phyloP scores from a whole-genome alignment of 2,113 vertebrate species.

The Corvus moneduloides region DNA sequence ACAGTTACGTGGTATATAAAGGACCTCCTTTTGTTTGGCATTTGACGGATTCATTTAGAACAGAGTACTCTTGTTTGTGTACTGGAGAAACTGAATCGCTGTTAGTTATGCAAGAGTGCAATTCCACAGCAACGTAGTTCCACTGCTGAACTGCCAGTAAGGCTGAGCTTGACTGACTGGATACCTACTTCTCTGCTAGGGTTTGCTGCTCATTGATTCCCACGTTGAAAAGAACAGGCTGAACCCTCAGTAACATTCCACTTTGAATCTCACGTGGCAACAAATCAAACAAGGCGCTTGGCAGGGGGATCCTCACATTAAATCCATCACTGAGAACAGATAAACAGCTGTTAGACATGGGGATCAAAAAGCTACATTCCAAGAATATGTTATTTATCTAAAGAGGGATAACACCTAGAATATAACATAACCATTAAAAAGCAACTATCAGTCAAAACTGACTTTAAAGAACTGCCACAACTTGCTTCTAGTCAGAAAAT shows the following conservation, averaged over 20 bases:
- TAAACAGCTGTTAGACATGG: background rate
- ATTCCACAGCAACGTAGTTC: background rate
- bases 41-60: background rate
- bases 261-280: slow-evolving; percentile 95
- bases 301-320: slow-evolving; percentile 94
- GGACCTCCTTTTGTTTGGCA: background rate
- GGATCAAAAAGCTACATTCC: background rate
- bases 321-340: slow-evolving; percentile 84
- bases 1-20: background rate
- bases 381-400: background rate
- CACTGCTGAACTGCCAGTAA: background rate
- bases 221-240: slow-evolving; percentile 96
- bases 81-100: background rate
- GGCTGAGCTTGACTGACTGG: background rate
- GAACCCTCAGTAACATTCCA: slow-evolving; percentile 95
- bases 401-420: background rate
- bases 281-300: slow-evolving; percentile 90
- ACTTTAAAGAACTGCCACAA: background rate
- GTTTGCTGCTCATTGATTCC: slow-evolving; percentile 99
- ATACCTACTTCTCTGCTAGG: slow-evolving; percentile 91
- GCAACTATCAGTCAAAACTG: background rate
- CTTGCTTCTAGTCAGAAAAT: background rate
- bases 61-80: rapidly evolving
- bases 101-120: background rate
- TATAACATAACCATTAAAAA: background rate